These are phyloP conservation scores for Meteorus cinctellus DNA, from an alignment of 2,888 invertebrate species.

Conservation along the genomic window DNA sequence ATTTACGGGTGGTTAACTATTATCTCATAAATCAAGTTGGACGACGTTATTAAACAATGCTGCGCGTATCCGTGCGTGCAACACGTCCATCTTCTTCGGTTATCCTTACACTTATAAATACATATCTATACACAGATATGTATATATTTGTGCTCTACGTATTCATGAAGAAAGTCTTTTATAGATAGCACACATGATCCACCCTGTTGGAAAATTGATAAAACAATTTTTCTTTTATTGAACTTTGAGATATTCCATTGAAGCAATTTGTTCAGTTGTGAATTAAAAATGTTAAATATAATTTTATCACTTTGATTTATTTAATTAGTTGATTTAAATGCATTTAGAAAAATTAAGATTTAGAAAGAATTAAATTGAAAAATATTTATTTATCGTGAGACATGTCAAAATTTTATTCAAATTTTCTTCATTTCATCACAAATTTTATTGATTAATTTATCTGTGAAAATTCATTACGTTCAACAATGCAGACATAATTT, in stretches of 20 bases:
- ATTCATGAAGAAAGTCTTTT: not conserved
- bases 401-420: too few relatives aligned
- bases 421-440: not conserved
- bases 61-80: conserved; percentile 20
- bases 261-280: too few relatives aligned
- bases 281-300: too few relatives aligned
- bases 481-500: conserved; percentile 43
- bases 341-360: too few relatives aligned
- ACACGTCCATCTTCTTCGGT: conserved; percentile 31
- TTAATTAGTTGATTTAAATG: too few relatives aligned
- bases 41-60: conserved; percentile 62
- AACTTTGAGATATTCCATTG: too few relatives aligned
- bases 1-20: conserved; percentile 73
- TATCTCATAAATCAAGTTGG: conserved; percentile 70
- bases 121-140: not conserved
- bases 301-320: too few relatives aligned
- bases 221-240: too few relatives aligned
- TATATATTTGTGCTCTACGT: not conserved
- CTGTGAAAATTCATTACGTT: conserved; percentile 15
- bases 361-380: too few relatives aligned
- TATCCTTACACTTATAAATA: conserved; percentile 25
- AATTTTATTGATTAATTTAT: conserved; percentile 37
- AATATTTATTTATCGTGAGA: too few relatives aligned
- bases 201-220: too few relatives aligned
- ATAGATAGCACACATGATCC: too few relatives aligned